Percentiles rank a stretch among this genome's conserved stretches.
These are phyloP conservation scores for Heliocidaris tuberculata DNA, from an alignment of 35 echinoderm and acorn worm species.

Conservation along the genomic window DNA sequence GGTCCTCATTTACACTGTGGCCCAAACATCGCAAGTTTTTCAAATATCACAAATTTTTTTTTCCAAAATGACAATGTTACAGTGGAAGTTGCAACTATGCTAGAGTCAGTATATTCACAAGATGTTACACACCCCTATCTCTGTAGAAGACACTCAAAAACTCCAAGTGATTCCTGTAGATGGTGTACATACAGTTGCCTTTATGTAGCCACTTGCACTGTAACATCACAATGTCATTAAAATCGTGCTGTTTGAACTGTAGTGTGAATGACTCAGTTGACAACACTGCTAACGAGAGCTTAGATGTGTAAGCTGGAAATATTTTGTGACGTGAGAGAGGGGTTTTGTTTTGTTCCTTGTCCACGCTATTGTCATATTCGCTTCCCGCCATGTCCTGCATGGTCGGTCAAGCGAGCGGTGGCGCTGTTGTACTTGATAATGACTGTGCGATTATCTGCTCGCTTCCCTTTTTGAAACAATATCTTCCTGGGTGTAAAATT, in stretches of 20 bases:
- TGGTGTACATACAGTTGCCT: no score
- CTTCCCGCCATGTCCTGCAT: not conserved
- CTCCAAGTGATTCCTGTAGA: no score
- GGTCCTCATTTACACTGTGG: not conserved
- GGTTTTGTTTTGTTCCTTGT: not conserved
- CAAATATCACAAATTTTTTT: no score
- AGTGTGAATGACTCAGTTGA: not conserved
- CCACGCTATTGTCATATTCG: not conserved
- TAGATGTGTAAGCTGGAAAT: not conserved
- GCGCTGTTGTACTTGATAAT: not conserved
- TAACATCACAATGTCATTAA: no score
- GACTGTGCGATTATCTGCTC: not conserved
- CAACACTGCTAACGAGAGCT: not conserved
- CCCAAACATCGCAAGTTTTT: not conserved
- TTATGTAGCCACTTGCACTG: no score
- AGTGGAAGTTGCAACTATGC: no score
- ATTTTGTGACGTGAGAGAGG: not conserved
- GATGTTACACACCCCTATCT: no score
- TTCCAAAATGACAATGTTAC: no score
- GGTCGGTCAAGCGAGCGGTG: not conserved
- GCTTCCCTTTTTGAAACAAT: not conserved
- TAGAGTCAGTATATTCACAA: no score
- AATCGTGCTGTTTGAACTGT: no score
- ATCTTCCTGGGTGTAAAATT: not conserved
- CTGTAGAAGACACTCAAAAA: no score